A percentile compares a stretch with the other conserved stretches of the same genome.
Evolutionary conservation across 2,113 vertebrate species (phyloP).

Genomic region (Ivindomyrus marchei): DNA sequence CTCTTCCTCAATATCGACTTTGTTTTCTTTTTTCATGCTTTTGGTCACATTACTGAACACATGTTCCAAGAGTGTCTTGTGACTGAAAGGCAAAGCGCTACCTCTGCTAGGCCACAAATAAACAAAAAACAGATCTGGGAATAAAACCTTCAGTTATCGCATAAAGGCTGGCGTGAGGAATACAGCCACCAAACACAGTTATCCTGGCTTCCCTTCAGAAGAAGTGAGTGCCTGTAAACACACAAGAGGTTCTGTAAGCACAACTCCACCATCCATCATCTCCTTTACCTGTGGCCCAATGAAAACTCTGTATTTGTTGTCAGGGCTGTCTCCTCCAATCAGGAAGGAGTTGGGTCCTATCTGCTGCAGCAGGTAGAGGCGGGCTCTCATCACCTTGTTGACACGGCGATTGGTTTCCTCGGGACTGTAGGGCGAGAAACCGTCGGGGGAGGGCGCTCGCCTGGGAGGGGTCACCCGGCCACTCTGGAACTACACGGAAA

Average conservation of each 20-base stretch:
- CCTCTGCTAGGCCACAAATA: not conserved
- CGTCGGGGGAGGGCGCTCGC: slow-evolving; percentile 80
- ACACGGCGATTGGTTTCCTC: slow-evolving; percentile 80
- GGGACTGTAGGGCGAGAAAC: slow-evolving; percentile 79
- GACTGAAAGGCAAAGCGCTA: not conserved
- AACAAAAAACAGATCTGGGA: not conserved
- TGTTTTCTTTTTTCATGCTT: not conserved
- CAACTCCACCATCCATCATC: not conserved
- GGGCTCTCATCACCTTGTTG: slow-evolving; percentile 82
- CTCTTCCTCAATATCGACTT: not conserved
- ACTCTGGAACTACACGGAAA: slow-evolving; percentile 70
- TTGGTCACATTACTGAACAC: slow-evolving; percentile 6
- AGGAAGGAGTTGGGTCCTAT: slow-evolving; percentile 85
- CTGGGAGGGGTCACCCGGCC: slow-evolving; percentile 78
- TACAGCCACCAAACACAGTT: not conserved
- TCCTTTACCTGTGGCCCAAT: slow-evolving; percentile 77
- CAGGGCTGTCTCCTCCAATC: slow-evolving; percentile 81
- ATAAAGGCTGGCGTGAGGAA: not conserved
- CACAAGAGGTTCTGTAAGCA: not conserved
- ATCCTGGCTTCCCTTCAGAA: not conserved
- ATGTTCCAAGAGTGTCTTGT: not conserved
- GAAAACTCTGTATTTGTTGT: slow-evolving; percentile 86
- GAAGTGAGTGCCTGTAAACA: not conserved
- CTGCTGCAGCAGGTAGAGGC: slow-evolving; percentile 78
- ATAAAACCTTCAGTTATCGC: not conserved